Evolutionary conservation across 2,888 invertebrate genomes (phyloP), one percentile per base, ranked within the genome.

Genomic region (Pardosa pseudoannulata): DNA sequence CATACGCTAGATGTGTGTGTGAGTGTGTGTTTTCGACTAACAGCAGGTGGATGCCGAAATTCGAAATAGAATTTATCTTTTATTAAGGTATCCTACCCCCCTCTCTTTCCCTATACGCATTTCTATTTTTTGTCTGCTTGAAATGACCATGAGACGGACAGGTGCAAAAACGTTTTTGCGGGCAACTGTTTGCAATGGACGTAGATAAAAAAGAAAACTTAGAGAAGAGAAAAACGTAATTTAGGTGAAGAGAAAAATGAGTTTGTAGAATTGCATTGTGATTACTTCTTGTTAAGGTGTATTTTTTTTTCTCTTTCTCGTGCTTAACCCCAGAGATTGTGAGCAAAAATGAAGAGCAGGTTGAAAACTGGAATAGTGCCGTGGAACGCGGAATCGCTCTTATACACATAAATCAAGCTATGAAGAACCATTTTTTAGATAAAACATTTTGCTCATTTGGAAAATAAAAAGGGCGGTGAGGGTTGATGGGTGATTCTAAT

Each of bases 81-180:
- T 72, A 29, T 64, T 72, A 68, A 70, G 41, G 36, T 68, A 6
- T 56, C 23, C 5, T 23, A 64, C 64, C 27, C 23, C 46, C 36
- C n/a, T 56, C 19, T 64, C 13, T 64, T 36, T 39, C n/a, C 9
- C 36, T 29, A 36, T 56, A 13, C 27, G 27, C 31, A 16, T n/a
- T 70, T 41, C 16, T 32, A 28, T 32, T 50, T 50, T 36, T 68
- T 46, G 29, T 46, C 41, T 46, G 28, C 3, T 78, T 50, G 19
- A 23, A 67, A 32, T 81, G 80, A 74, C 80, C 80, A 67, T 81
- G 80, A 81, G 80, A 74, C 32, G 56, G 78, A 78, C 78, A 78
- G 78, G 78, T 78, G 78, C 56, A 76, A 67, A 50, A 50, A 39
- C 39, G 39, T 32, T 75, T 39, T 65, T 62, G 36, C n/a, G 32